phyloP scores from a whole-genome alignment of 2,888 invertebrate genomes.

The Meandrusa payeni region DNA sequence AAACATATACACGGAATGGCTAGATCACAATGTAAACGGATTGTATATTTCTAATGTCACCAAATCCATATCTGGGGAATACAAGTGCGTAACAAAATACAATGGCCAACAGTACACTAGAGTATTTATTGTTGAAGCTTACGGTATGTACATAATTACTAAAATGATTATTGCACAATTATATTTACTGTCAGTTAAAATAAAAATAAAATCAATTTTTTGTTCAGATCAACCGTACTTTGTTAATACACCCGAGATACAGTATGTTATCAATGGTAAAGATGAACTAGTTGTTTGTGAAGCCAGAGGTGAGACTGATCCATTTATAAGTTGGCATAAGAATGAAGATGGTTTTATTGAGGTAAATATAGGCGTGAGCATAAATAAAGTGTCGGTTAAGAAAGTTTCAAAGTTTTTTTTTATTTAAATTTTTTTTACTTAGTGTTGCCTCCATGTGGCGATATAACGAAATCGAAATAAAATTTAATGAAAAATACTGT shows the following conservation, averaged over 20 bases:
- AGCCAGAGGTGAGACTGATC: slow-evolving; percentile 44
- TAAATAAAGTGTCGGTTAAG: too few species aligned
- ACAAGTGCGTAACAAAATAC: slow-evolving; percentile 51
- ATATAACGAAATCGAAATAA: too few species aligned
- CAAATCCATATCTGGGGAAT: slow-evolving; percentile 52
- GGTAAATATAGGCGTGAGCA: too few species aligned
- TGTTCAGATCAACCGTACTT: slow-evolving; percentile 53
- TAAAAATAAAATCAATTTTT: too few species aligned
- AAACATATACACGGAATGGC: slow-evolving; percentile 51
- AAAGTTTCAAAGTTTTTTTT: too few species aligned
- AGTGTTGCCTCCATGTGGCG: too few species aligned
- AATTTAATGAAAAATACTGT: too few species aligned
- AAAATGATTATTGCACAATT: slow-evolving; percentile 11
- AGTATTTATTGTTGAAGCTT: slow-evolving; percentile 47
- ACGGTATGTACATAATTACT: slow-evolving; percentile 45
- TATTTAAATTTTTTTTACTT: too few species aligned
- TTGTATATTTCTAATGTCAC: slow-evolving; percentile 52
- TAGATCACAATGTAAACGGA: slow-evolving; percentile 38
- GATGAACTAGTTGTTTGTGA: slow-evolving; percentile 52
- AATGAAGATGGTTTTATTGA: slow-evolving; percentile 38
- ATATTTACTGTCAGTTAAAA: not conserved
- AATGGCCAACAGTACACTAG: slow-evolving; percentile 40
- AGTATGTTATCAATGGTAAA: slow-evolving; percentile 45
- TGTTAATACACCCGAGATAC: slow-evolving; percentile 42
- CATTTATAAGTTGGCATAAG: slow-evolving; percentile 54